Base-by-base conservation (phyloP, 2,888 invertebrate genomes). In the Automeris io region DNA sequence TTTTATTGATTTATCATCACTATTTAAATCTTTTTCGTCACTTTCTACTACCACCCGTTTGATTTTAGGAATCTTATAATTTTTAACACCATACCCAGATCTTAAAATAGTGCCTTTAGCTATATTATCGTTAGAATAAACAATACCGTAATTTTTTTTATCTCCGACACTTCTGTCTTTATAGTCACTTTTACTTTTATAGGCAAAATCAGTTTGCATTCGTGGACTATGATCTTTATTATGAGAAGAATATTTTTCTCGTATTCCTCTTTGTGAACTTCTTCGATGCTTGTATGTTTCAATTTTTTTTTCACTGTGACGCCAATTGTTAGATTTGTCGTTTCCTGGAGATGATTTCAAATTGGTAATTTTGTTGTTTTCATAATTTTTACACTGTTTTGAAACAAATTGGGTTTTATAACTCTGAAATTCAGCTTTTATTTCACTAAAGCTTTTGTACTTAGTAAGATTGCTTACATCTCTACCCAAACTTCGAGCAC, bases 31-130 rank as follows among this genome's bases (percentile, higher is more conserved):
- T 33, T 35, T 35, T 26, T 16, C 29, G 26, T 11, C 25, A 18
- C 21, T 31, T 34, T 43, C 42, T 24, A 32, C 41, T 11, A 16
- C 11, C 3, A 54, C 43, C 18, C 78, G 69, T 67, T 83, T 86
- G 26, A 86, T 78, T 68, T 88, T 87, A 0, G 87, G 85, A 47
- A 87, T 86, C 60, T 79, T 87, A 45, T 83, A 87, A 54, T 86
- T 87, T 62, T 76, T 82, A 0, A 86, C 83, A 23, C 80, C 81
- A 55, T 70, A 77, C 1, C 80, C 76, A 13, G 76, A 62, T 26
- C 74, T 66, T 44, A 83, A 64, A 44, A 78, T 72, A 21, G 70
- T 69, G 12, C 78, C 83, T 43, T 70, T 80, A 3, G 77, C 74
- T 42, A 83, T 80, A 43, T 78, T 83, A 37, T 81, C 82, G 57